These are phyloP conservation scores for Hylaea fasciaria DNA, from an alignment of 2,888 invertebrate species.

Conservation along the genomic window DNA sequence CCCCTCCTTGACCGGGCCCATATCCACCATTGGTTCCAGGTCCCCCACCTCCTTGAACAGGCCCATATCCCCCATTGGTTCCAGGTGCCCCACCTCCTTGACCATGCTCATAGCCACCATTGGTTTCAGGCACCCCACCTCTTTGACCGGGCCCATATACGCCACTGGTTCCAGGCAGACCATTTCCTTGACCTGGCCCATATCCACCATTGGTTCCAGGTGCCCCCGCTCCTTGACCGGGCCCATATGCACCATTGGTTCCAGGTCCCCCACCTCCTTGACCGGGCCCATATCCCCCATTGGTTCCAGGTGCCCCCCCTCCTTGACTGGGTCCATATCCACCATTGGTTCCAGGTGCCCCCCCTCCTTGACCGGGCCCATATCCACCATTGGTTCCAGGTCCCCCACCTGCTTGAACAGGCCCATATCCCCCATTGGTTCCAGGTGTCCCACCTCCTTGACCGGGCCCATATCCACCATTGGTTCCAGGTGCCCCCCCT, in stretches of 20 bases:
- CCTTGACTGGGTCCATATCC: constrained; percentile 22
- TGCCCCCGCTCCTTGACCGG: constrained; percentile 19
- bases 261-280: constrained; percentile 32
- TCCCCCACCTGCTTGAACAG: constrained; percentile 25
- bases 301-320: constrained; percentile 8
- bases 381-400: constrained; percentile 23
- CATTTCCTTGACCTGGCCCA: constrained; percentile 35
- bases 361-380: constrained; percentile 28
- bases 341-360: constrained; percentile 19
- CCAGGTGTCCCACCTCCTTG: constrained; percentile 18
- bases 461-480: constrained; percentile 6
- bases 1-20: constrained; percentile 10
- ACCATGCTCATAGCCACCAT: constrained; percentile 33
- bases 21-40: constrained; percentile 18
- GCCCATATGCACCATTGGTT: constrained; percentile 31
- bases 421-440: constrained; percentile 29
- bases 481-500: constrained; percentile 2
- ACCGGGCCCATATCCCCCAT: constrained; percentile 29
- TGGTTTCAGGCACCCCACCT: constrained; percentile 20
- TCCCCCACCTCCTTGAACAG: constrained; percentile 27
- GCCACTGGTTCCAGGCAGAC: constrained; percentile 27
- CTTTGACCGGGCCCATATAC: constrained; percentile 36
- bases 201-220: constrained; percentile 28
- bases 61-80: constrained; percentile 37
- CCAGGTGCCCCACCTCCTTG: constrained; percentile 25